Evolutionary conservation across 2,888 invertebrate species (phyloP).

Genomic region (Pimpla rufipes): DNA sequence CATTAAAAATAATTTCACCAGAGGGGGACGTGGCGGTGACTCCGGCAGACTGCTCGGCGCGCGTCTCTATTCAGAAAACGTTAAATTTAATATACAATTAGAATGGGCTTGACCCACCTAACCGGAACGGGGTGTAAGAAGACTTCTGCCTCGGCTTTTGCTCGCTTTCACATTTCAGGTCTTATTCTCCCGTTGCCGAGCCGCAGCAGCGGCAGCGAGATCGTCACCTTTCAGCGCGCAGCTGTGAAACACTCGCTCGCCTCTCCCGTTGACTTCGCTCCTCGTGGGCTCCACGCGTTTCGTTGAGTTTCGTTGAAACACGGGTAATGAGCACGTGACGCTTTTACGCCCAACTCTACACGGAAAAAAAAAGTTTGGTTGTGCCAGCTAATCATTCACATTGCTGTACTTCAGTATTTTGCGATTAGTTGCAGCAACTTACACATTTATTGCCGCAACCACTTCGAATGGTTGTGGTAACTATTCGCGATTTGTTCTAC

Average conservation of each 20-base stretch:
- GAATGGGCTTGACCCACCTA: slow-evolving; percentile 30
- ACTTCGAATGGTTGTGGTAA: too few species aligned
- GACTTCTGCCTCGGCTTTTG: slow-evolving; percentile 42
- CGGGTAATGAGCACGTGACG: slow-evolving; percentile 44
- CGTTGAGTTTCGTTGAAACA: slow-evolving; percentile 2
- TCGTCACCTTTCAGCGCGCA: neutral
- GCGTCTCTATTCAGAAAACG: slow-evolving; percentile 54
- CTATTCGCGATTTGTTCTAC: too few species aligned
- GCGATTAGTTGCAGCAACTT: too few species aligned
- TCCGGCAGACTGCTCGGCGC: slow-evolving; percentile 18
- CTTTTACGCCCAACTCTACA: too few species aligned
- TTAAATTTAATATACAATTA: slow-evolving; percentile 67
- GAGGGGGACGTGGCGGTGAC: neutral
- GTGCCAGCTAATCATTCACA: too few species aligned
- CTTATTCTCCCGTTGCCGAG: neutral
- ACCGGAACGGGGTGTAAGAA: slow-evolving; percentile 11
- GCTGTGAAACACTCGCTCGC: neutral
- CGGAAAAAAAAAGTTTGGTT: too few species aligned
- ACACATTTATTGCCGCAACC: too few species aligned
- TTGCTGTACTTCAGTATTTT: too few species aligned
- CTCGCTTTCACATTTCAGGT: neutral
- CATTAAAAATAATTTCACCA: slow-evolving; percentile 70
- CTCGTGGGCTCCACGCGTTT: neutral
- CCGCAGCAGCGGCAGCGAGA: neutral
- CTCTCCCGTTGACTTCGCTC: neutral